Evolutionary conservation across 2,888 invertebrate species (phyloP).

Genomic region (Orchesellides sinensis): DNA sequence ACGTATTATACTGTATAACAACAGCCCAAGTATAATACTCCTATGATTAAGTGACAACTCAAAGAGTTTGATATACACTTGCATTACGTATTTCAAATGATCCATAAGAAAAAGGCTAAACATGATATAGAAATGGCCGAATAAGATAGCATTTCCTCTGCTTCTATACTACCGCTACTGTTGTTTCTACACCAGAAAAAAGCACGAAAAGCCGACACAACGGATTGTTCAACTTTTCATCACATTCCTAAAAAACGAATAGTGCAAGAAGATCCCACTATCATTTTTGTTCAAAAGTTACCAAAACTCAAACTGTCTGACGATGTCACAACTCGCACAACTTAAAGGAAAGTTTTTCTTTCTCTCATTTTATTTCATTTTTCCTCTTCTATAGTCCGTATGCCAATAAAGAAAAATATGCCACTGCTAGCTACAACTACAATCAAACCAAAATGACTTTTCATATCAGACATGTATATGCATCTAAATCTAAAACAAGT

Average conservation of each 20-base stretch:
- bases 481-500: neutral
- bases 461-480: conserved; percentile 13
- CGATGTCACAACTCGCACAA: conserved; percentile 52
- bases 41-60: neutral
- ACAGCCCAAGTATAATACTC: neutral
- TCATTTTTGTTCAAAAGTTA: conserved; percentile 41
- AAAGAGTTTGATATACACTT: neutral
- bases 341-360: conserved; percentile 34
- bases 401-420: conserved; percentile 43
- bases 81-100: neutral
- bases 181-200: too few species aligned
- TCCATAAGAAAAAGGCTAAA: conserved; percentile 35
- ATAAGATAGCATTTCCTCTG: conserved; percentile 19
- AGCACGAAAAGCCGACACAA: conserved; percentile 4
- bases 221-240: conserved; percentile 53
- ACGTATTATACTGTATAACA: neutral
- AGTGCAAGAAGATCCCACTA: neutral
- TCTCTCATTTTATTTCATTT: neutral
- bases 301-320: conserved; percentile 43
- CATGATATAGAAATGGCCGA: conserved; percentile 37
- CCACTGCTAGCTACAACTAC: conserved; percentile 24
- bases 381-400: conserved; percentile 8
- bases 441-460: conserved; percentile 25
- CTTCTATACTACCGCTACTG: conserved; percentile 1
- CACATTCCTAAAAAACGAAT: neutral